phyloP scores from a whole-genome alignment of 30 jellyfish, hydroid and myxozoan genomes.

The Nemopilema nomurai region DNA sequence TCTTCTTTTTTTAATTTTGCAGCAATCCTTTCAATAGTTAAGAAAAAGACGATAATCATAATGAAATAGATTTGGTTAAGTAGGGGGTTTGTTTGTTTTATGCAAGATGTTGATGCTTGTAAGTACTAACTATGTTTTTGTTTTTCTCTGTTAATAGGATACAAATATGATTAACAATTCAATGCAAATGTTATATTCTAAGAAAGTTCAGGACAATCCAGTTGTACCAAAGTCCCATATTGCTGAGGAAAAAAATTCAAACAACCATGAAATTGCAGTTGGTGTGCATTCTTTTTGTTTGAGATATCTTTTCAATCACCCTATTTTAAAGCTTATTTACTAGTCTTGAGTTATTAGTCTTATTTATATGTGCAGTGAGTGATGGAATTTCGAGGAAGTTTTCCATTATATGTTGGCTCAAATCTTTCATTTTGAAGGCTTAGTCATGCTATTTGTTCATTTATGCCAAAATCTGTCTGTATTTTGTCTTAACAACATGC shows the following conservation, averaged over 20 bases:
- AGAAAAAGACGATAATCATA: background rate
- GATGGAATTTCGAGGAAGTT: too few species aligned
- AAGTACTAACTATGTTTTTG: background rate
- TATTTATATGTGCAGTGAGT: too few species aligned
- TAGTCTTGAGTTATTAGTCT: too few species aligned
- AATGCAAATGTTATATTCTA: slow-evolving; percentile 77
- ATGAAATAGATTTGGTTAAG: background rate
- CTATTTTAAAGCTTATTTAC: too few species aligned
- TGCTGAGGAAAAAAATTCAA: background rate
- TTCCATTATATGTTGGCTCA: too few species aligned
- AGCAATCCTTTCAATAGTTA: too few species aligned
- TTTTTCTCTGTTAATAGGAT: slow-evolving; percentile 49
- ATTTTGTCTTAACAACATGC: too few species aligned
- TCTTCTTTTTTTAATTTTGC: too few species aligned
- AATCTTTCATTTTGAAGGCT: too few species aligned
- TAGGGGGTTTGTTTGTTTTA: background rate
- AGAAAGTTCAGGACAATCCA: slow-evolving; percentile 6
- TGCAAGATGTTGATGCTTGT: background rate
- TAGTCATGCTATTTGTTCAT: too few species aligned
- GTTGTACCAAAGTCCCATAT: background rate
- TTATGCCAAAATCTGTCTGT: too few species aligned
- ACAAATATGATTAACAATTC: slow-evolving; percentile 82
- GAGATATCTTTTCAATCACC: too few species aligned
- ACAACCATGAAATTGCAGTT: background rate
- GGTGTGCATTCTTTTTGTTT: background rate